Conservation (phyloP, 2,888 invertebrate genomes). For the Sthenelais limicola region DNA sequence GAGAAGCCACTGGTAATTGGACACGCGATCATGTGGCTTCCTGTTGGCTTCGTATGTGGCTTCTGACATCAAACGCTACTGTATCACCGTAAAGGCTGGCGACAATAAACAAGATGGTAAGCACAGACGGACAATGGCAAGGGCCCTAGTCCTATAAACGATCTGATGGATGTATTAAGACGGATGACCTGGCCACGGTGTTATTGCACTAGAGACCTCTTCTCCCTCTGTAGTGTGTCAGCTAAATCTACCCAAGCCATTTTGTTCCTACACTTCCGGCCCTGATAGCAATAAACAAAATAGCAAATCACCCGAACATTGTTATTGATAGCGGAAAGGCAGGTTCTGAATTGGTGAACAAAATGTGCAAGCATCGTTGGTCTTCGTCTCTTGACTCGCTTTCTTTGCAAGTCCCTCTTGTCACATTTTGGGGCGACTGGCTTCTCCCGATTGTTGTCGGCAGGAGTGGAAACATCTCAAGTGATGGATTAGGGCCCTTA, state of each 20-base stretch:
- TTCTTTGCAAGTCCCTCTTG: too few species aligned
- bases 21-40: constrained; percentile 3
- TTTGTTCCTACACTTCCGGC: constrained; percentile 14
- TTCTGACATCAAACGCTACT: not conserved
- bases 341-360: too few species aligned
- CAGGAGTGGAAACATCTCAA: not conserved
- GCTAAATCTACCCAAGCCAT: not conserved
- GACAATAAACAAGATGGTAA: not conserved
- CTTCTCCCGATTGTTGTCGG: constrained; percentile 20
- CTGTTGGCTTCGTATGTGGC: constrained; percentile 8
- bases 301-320: constrained; percentile 26
- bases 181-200: not conserved
- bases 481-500: constrained; percentile 1
- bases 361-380: too few species aligned
- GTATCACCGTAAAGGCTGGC: not conserved
- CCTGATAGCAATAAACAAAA: constrained; percentile 32
- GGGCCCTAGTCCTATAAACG: not conserved
- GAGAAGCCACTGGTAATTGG: constrained; percentile 23
- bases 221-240: not conserved
- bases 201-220: not conserved
- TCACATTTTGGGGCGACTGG: too few species aligned
- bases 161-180: constrained; percentile 12
- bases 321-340: too few species aligned
- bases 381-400: too few species aligned
- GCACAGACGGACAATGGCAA: not conserved